Percentiles rank a stretch among this genome's conserved stretches.
Conservation (phyloP, 2,113 vertebrate species). For the Anarhynchus alexandrinus region DNA sequence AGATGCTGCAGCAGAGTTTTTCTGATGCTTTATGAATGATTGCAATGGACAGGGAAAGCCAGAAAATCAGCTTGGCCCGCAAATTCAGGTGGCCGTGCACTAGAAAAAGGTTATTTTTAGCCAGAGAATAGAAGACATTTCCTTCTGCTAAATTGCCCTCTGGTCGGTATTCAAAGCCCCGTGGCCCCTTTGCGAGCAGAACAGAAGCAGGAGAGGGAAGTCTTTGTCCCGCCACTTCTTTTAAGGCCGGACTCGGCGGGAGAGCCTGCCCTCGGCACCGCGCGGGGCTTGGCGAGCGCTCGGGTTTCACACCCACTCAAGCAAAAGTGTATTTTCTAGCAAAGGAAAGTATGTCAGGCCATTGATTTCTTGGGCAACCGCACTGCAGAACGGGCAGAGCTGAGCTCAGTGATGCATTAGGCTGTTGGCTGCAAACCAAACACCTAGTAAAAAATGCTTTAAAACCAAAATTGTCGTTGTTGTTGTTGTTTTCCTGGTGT, state of each 20-base stretch:
- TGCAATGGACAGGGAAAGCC: background rate
- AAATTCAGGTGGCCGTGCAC: background rate
- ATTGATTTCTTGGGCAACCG: constrained; percentile 36
- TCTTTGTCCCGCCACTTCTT: background rate
- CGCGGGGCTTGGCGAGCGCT: background rate
- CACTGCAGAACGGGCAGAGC: background rate
- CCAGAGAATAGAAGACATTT: background rate
- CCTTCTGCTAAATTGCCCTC: background rate
- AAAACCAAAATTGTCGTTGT: background rate
- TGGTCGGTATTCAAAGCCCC: background rate
- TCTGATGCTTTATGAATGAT: background rate
- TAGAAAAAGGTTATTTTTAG: background rate
- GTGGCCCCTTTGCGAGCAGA: background rate
- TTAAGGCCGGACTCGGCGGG: background rate
- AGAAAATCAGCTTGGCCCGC: background rate
- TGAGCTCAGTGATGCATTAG: background rate
- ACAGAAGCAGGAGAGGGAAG: background rate
- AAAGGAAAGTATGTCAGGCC: constrained; percentile 37
- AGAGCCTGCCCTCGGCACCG: background rate
- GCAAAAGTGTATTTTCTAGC: constrained; percentile 23
- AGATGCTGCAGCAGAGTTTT: background rate
- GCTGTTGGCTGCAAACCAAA: constrained; percentile 37
- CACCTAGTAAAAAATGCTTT: background rate
- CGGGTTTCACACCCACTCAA: constrained; percentile 24
- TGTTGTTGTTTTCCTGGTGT: background rate